Conservation (phyloP, 2,888 invertebrate genomes). For the Drosophila buzzatii region DNA sequence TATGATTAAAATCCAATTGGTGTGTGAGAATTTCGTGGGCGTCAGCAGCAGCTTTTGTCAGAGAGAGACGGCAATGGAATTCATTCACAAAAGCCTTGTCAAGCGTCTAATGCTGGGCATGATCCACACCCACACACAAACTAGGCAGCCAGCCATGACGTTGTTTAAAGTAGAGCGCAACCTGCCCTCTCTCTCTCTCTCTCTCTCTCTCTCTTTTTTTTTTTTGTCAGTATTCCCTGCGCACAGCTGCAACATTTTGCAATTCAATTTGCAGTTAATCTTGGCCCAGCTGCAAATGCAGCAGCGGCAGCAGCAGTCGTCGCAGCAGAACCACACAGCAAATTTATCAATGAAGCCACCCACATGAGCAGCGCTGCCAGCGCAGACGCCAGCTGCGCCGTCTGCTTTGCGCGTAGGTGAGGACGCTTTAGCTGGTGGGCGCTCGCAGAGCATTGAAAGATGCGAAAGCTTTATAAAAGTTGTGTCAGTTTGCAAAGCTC, state of each 20-base stretch:
- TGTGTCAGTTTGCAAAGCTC: conserved; percentile 24
- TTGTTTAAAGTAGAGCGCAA: conserved; percentile 72
- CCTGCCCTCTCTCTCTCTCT: conserved; percentile 6
- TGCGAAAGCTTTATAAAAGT: conserved; percentile 30
- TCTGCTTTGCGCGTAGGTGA: conserved; percentile 37
- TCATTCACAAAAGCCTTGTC: conserved; percentile 73
- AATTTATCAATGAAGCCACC: conserved; percentile 84
- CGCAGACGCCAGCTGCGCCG: conserved; percentile 43
- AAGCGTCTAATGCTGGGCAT: conserved; percentile 62
- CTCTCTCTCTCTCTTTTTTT: not conserved
- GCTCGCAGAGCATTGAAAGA: conserved; percentile 11
- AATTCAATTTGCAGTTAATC: conserved; percentile 82
- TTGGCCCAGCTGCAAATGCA: conserved; percentile 48
- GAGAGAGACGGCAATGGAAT: conserved; percentile 48
- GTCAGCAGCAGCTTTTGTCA: conserved; percentile 42
- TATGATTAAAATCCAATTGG: conserved; percentile 72
- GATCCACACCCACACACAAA: conserved; percentile 63
- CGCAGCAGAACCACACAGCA: conserved; percentile 20
- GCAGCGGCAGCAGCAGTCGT: conserved; percentile 2
- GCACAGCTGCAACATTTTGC: conserved; percentile 81
- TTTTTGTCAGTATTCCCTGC: conserved; percentile 2
- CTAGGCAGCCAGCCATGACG: conserved; percentile 45
- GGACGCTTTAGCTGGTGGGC: conserved; percentile 40
- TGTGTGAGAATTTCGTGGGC: conserved; percentile 68
- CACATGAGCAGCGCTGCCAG: conserved; percentile 59